A percentile compares a stretch with the other conserved stretches of the same genome.
Conservation (phyloP, 2,113 vertebrate species). For the Chiloscyllium plagiosum region DNA sequence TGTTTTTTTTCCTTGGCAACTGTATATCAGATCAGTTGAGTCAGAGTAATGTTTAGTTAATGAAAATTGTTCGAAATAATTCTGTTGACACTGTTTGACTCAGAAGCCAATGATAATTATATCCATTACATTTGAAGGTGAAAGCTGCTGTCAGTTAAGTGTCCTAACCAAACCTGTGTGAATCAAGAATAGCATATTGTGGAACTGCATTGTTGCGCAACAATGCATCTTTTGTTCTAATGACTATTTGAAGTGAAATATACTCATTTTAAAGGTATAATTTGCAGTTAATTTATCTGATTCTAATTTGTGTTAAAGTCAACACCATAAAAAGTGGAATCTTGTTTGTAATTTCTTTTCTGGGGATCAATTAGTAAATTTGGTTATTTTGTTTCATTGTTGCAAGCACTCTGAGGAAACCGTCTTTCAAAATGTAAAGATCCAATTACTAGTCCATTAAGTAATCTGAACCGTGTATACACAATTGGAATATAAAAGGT, state of each 20-base stretch:
- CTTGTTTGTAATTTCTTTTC: neutral
- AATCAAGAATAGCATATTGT: neutral
- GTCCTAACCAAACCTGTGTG: neutral
- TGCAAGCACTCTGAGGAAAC: neutral
- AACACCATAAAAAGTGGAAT: neutral
- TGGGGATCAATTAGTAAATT: neutral
- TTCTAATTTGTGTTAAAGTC: neutral
- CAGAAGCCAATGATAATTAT: neutral
- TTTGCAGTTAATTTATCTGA: neutral
- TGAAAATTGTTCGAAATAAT: neutral
- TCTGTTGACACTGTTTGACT: neutral
- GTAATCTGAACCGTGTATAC: neutral
- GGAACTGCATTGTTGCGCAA: neutral
- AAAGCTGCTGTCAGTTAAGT: neutral
- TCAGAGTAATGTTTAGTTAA: neutral
- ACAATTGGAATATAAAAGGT: neutral
- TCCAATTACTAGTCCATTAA: slow-evolving; percentile 13
- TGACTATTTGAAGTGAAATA: no score
- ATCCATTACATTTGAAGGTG: neutral
- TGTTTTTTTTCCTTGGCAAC: neutral
- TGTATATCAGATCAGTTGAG: neutral
- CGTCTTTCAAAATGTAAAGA: neutral
- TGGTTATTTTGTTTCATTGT: neutral
- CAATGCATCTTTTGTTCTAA: no score
- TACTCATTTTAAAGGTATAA: no score